These are phyloP conservation scores for Parnassius apollo DNA, from an alignment of 2,888 invertebrate species.

Conservation along the genomic window DNA sequence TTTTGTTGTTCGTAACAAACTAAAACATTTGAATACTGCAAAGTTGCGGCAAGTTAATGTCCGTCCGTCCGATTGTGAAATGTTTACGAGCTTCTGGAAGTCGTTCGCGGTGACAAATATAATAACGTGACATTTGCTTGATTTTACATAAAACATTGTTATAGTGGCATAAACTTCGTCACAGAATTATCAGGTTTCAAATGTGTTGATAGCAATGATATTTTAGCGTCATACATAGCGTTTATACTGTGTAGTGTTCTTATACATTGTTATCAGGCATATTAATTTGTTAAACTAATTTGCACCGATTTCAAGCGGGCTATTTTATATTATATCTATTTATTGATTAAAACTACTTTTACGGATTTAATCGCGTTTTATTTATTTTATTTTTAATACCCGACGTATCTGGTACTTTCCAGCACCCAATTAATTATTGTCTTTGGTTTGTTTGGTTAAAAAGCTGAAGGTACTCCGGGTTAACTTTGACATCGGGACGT, in stretches of 20 bases:
- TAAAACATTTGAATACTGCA: constrained; percentile 26
- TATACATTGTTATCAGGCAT: too few species aligned
- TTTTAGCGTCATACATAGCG: too few species aligned
- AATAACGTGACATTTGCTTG: constrained; percentile 24
- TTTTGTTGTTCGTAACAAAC: constrained; percentile 2
- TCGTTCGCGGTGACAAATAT: constrained; percentile 37
- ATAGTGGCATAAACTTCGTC: constrained; percentile 32
- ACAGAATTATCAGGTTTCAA: constrained; percentile 26
- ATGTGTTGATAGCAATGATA: background rate
- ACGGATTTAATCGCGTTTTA: too few species aligned
- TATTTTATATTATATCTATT: too few species aligned
- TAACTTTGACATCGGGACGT: too few species aligned
- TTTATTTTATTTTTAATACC: too few species aligned
- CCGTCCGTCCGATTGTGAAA: constrained; percentile 35
- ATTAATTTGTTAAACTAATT: too few species aligned
- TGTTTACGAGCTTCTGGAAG: constrained; percentile 39
- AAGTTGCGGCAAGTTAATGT: constrained; percentile 27
- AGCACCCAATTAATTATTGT: too few species aligned
- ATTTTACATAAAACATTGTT: constrained; percentile 31
- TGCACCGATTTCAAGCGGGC: background rate
- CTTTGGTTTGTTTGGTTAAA: too few species aligned
- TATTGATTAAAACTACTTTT: too few species aligned
- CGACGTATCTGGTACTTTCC: too few species aligned
- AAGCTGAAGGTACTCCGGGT: too few species aligned
- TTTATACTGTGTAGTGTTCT: background rate